A percentile compares a stretch with the other conserved stretches of the same genome.
Evolutionary conservation across 2,113 vertebrate genomes (phyloP).

Genomic region (Cyprinodon brontotheroides): DNA sequence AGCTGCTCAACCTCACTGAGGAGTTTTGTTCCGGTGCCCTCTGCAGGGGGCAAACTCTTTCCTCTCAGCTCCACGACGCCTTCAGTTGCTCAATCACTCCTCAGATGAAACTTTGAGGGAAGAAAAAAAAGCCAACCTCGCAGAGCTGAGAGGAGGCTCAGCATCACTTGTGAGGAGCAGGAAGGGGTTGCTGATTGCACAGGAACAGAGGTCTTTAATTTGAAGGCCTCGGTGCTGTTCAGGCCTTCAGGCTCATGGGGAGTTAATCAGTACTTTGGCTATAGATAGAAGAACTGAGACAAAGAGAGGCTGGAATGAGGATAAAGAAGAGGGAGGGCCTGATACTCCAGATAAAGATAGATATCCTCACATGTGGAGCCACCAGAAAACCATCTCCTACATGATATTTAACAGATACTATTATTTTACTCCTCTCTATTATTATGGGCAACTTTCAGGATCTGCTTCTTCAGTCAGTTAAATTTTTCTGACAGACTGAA

Average conservation of each 20-base stretch:
- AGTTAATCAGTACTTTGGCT: slow-evolving; percentile 66
- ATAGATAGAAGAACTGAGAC: slow-evolving; percentile 53
- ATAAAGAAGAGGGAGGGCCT: slow-evolving; percentile 24
- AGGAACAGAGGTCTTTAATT: slow-evolving; percentile 50
- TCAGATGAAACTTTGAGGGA: neutral
- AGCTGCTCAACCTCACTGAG: slow-evolving; percentile 11
- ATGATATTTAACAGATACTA: neutral
- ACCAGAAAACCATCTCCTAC: neutral
- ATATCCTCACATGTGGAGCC: slow-evolving; percentile 4
- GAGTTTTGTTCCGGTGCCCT: slow-evolving; percentile 19
- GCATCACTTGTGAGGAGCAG: slow-evolving; percentile 35
- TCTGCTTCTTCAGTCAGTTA: neutral
- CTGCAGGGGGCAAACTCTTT: slow-evolving; percentile 3
- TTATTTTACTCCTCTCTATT: neutral
- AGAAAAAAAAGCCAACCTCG: neutral
- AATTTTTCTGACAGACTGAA: neutral
- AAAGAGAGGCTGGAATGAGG: slow-evolving; percentile 30
- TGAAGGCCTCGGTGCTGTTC: slow-evolving; percentile 26
- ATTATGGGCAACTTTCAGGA: neutral
- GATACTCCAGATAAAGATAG: neutral
- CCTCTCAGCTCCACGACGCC: slow-evolving; percentile 1
- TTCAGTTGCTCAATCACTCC: slow-evolving; percentile 3
- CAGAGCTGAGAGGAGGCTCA: slow-evolving; percentile 21
- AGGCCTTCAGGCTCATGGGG: slow-evolving; percentile 56
- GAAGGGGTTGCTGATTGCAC: slow-evolving; percentile 62